Evolutionary conservation across 2,797 vertebrate genomes (phyloP), one percentile per base, ranked within the genome.

Genomic region (Argyrosomus regius): DNA sequence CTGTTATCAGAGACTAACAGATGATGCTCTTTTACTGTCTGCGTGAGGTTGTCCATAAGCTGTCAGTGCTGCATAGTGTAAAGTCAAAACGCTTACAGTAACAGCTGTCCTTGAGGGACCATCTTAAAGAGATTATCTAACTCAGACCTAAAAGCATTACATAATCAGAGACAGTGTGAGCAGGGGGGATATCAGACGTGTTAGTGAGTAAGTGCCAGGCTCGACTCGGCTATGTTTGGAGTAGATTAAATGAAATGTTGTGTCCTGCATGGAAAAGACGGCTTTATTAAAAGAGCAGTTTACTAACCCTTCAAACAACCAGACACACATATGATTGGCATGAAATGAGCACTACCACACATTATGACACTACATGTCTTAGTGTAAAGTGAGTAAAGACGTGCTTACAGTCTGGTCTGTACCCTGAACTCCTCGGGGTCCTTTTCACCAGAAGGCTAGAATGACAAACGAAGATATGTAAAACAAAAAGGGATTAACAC

Each of bases 351-450:
- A 11, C 13, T 10, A 63, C 11, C 20, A 17, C 13, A 46, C 1
- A 26, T 57, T n/a, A 39, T 41, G 3, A 24, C 57, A 70, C 10
- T n/a, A 26, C 41, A 26, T 7, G 45, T 57, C 13, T 41, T 10
- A 7, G 24, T 49, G 54, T 56, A 56, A 70, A 22, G 5, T 1
- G 18, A 77, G 22, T 16, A 35, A 56, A 72, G 31, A 72, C 26
- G 39, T 53, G 93, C 96, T 96, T 86, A 96, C 96, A 96, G 87
- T 96, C 96, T 49, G 96, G 96, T 59, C 94, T 94, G 79, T 96
- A 96, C 41, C 96, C 96, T 22, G 92, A 94, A 82, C 95, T 96
- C 87, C 89, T 94, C 8, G 95, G 95, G 10, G 95, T 96, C 88
- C 96, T 94, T 92, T 96, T 96, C 80, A 96, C 95, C 74, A 96